Percentiles rank a stretch among this genome's conserved stretches.
Evolutionary conservation across 2,797 vertebrate genomes (phyloP).

Genomic region (Sebastiscus tertius): DNA sequence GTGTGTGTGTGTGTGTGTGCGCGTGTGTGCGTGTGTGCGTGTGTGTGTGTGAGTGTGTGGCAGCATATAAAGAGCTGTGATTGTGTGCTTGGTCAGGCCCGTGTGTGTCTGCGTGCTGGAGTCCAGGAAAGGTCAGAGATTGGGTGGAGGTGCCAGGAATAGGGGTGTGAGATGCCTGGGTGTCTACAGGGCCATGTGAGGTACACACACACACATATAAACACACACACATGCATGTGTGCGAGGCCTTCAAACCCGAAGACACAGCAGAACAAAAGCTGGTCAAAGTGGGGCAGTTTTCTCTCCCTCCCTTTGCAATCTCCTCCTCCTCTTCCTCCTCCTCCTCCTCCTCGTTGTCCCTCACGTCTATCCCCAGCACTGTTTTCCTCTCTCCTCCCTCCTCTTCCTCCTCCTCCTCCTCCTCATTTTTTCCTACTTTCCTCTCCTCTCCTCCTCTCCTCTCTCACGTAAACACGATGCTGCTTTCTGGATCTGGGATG

Average conservation of each 20-base stretch:
- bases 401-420: conserved; percentile 12
- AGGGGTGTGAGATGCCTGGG: conserved; percentile 84
- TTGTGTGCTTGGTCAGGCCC: conserved; percentile 54
- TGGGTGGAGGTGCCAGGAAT: conserved; percentile 84
- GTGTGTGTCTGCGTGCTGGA: conserved; percentile 60
- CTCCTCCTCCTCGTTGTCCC: conserved; percentile 29
- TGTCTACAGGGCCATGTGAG: conserved; percentile 72
- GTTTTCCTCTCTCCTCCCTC: conserved; percentile 15
- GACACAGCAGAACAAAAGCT: conserved; percentile 68
- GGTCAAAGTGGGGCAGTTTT: conserved; percentile 69
- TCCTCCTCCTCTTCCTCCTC: conserved; percentile 17
- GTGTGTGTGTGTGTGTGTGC: conserved; percentile 20
- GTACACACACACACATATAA: conserved; percentile 2
- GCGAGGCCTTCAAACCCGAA: conserved; percentile 42
- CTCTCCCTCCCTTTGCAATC: conserved; percentile 11
- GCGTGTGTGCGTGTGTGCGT: conserved; percentile 14
- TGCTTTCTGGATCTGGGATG: conserved; percentile 83
- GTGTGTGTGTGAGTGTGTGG: conserved; percentile 15
- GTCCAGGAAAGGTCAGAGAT: conserved; percentile 82
- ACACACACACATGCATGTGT: neutral
- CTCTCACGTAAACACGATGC: conserved; percentile 80
- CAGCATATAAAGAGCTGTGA: conserved; percentile 47
- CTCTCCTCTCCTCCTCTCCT: conserved; percentile 28
- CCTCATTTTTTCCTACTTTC: neutral
- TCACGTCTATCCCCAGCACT: conserved; percentile 18